Conservation (phyloP, 2,888 invertebrate species). For the Mythimna pallens region DNA sequence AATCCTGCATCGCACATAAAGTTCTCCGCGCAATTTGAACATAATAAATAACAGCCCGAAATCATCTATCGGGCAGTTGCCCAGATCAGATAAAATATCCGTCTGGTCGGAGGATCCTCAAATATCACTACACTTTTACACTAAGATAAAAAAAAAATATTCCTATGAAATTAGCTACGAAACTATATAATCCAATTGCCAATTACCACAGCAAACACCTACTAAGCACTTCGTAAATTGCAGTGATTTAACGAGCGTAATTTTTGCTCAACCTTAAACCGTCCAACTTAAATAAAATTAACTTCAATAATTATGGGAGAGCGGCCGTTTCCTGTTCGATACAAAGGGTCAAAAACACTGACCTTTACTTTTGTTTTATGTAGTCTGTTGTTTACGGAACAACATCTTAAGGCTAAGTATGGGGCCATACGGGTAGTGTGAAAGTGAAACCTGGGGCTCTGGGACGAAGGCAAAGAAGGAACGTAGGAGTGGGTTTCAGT, state of each 20-base stretch:
- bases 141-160: neutral
- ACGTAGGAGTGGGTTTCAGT: no score
- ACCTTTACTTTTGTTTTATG: slow-evolving; percentile 49
- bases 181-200: neutral
- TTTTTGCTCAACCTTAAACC: slow-evolving; percentile 45
- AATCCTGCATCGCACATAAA: no score
- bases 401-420: neutral
- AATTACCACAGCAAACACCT: slow-evolving; percentile 26
- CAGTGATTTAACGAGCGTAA: slow-evolving; percentile 10
- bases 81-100: no score
- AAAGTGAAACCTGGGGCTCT: no score
- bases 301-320: slow-evolving; percentile 29
- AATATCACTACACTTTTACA: no score
- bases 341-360: slow-evolving; percentile 43
- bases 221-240: slow-evolving; percentile 30
- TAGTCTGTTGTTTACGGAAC: slow-evolving; percentile 18
- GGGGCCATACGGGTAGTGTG: no score
- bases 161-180: slow-evolving; percentile 1
- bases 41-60: no score
- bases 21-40: no score
- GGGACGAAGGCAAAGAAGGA: no score
- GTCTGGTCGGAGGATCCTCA: neutral
- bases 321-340: slow-evolving; percentile 45
- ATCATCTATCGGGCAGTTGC: no score
- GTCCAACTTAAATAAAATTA: slow-evolving; percentile 34